A percentile compares a stretch with the other conserved stretches of the same genome.
These are phyloP conservation scores for Psephotus haematonotus DNA, from an alignment of 2,113 vertebrate species.

Conservation along the genomic window DNA sequence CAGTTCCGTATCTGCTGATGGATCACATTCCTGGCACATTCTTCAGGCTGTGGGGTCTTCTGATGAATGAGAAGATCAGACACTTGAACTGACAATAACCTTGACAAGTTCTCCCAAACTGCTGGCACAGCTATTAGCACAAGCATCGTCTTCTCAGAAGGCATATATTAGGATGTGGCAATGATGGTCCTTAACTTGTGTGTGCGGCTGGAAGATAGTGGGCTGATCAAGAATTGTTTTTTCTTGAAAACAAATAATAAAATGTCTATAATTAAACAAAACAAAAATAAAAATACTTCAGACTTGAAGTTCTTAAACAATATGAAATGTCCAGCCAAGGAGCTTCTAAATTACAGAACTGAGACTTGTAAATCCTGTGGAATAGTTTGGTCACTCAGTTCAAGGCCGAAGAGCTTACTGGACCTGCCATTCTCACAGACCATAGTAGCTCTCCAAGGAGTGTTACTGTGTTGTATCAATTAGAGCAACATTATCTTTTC, in stretches of 20 bases:
- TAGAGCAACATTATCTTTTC: not conserved
- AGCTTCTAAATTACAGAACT: not conserved
- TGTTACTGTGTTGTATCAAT: not conserved
- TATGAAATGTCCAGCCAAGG: not conserved
- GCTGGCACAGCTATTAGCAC: not conserved
- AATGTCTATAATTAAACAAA: not conserved
- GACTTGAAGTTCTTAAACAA: not conserved
- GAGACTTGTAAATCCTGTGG: not conserved
- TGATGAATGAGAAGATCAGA: not conserved
- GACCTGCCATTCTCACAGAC: not conserved
- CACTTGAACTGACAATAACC: not conserved
- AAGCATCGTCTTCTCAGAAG: not conserved
- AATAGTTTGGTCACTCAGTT: not conserved
- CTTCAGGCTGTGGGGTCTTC: not conserved
- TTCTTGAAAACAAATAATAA: not conserved
- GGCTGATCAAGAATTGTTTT: not conserved
- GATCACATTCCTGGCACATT: not conserved
- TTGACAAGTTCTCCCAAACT: not conserved
- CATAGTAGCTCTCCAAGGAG: not conserved
- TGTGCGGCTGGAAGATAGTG: not conserved
- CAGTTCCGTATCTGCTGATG: not conserved
- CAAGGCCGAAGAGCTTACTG: not conserved
- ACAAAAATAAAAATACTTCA: not conserved
- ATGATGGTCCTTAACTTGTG: not conserved
- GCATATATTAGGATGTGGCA: not conserved